Conservation (phyloP, 2,113 vertebrate genomes). For the Oryzias celebensis region DNA sequence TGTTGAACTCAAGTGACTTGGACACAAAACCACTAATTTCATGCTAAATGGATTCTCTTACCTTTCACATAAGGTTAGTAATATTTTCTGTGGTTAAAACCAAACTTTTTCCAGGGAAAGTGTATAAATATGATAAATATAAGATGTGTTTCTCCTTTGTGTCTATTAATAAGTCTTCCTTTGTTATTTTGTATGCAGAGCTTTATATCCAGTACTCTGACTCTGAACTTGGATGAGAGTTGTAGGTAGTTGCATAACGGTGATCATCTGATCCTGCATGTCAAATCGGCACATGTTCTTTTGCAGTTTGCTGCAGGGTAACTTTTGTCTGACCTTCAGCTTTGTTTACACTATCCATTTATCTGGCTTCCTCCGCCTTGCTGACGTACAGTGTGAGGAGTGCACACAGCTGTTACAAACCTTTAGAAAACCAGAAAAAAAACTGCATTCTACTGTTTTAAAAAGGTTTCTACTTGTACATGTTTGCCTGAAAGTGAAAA, state of each 20-base stretch:
- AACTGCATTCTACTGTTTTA: no score
- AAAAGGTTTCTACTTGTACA: no score
- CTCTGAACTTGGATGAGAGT: constrained; percentile 27
- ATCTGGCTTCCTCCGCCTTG: constrained; percentile 20
- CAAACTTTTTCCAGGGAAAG: no score
- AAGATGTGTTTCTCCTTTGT: not conserved
- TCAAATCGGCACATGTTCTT: constrained; percentile 32
- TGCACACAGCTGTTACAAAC: constrained; percentile 18
- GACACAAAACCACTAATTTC: no score
- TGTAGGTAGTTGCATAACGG: constrained; percentile 36
- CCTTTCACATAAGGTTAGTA: no score
- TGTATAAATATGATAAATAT: no score
- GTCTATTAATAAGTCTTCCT: not conserved
- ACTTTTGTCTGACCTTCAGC: constrained; percentile 49
- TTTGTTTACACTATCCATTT: constrained; percentile 40
- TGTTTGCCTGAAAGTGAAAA: no score
- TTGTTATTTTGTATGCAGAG: not conserved
- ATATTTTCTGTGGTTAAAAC: no score
- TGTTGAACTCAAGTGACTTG: no score
- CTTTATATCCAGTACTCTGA: not conserved
- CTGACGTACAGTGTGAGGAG: constrained; percentile 14
- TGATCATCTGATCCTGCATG: constrained; percentile 44
- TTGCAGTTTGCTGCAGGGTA: constrained; percentile 29
- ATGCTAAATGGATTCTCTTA: no score
- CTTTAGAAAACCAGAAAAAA: constrained; percentile 4